phyloP scores from a whole-genome alignment of 2,113 vertebrate genomes.

The Pseudorasbora parva region DNA sequence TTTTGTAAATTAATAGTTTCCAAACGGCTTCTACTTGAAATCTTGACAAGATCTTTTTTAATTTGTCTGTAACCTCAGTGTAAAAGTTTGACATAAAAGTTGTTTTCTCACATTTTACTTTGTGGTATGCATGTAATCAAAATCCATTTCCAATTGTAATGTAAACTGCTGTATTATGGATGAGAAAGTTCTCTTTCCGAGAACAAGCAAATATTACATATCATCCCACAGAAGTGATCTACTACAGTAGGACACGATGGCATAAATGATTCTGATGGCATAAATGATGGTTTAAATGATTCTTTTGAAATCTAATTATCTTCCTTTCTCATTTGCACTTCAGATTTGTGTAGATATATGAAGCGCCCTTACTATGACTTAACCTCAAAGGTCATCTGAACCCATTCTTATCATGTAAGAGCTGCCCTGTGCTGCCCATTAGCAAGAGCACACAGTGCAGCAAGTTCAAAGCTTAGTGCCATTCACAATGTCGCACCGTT shows the following conservation, averaged over 20 bases:
- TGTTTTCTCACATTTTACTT: not conserved
- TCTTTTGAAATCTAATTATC: not conserved
- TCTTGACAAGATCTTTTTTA: too few species aligned
- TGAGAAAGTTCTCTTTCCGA: too few species aligned
- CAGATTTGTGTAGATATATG: not conserved
- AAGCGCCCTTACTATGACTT: not conserved
- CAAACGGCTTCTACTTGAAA: too few species aligned
- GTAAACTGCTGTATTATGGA: too few species aligned
- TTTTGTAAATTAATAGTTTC: too few species aligned
- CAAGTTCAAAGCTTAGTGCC: conserved; percentile 41
- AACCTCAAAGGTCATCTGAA: conserved; percentile 18
- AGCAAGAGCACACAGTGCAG: conserved; percentile 29
- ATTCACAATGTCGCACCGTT: conserved; percentile 29
- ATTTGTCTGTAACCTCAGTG: too few species aligned
- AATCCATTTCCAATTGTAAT: not conserved
- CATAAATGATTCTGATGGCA: not conserved
- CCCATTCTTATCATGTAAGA: conserved; percentile 11
- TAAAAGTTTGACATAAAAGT: too few species aligned
- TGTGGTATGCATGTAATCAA: not conserved
- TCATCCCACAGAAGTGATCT: not conserved
- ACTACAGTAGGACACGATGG: not conserved
- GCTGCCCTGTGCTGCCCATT: conserved; percentile 6
- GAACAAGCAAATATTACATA: not conserved
- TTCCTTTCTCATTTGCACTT: not conserved
- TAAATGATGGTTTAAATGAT: not conserved